Evolutionary conservation across 1,140 invertebrate species (phyloP).

Genomic region (Akabosia matsudoensis): DNA sequence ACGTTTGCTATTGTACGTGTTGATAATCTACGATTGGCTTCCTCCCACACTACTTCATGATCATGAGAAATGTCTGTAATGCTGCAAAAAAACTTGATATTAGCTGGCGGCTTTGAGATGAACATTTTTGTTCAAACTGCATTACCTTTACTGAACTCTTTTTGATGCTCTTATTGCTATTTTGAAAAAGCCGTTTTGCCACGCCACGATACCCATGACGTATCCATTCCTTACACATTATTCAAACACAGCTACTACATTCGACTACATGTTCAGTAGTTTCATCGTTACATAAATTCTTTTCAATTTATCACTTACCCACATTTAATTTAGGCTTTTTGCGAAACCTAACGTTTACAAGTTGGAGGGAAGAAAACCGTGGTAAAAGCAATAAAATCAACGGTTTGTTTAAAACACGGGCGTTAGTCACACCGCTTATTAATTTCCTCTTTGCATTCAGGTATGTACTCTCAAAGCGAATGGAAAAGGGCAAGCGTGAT

Average conservation of each 20-base stretch:
- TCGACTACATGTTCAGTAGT: neutral
- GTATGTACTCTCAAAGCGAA: no score
- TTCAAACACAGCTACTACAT: neutral
- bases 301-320: neutral
- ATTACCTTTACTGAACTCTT: neutral
- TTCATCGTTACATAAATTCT: neutral
- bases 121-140: neutral
- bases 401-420: neutral
- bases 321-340: neutral
- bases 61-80: no score
- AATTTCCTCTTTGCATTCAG: no score
- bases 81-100: neutral
- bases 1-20: neutral
- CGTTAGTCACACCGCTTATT: no score
- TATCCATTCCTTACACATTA: slow-evolving; percentile 2
- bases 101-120: neutral
- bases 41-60: no score
- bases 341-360: neutral
- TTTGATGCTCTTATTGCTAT: slow-evolving; percentile 10
- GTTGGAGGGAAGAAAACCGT: neutral
- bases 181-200: neutral
- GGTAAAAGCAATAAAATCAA: neutral
- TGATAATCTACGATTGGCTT: neutral
- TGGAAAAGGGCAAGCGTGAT: no score
- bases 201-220: slow-evolving; percentile 13